These are phyloP conservation scores for Scopus umbretta DNA, from an alignment of 2,113 vertebrate genomes.

Conservation along the genomic window DNA sequence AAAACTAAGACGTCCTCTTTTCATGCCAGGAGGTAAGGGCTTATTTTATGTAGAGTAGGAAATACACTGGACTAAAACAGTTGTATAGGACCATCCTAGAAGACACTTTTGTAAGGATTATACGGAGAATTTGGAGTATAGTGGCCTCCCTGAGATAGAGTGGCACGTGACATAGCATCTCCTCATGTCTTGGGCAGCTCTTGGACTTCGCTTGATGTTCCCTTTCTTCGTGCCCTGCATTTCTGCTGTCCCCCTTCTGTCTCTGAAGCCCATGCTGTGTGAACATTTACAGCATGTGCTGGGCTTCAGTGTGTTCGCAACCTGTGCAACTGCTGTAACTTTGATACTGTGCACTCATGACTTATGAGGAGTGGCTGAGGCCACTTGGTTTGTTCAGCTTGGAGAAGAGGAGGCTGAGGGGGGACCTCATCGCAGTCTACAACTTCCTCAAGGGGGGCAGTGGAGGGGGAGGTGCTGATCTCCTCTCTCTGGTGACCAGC, in stretches of 20 bases:
- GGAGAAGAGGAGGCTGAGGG: neutral
- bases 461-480: neutral
- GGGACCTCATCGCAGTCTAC: neutral
- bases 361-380: neutral
- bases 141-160: neutral
- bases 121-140: neutral
- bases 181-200: accelerated
- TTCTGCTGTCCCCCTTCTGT: neutral
- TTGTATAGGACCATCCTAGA: neutral
- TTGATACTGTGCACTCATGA: neutral
- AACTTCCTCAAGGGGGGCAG: neutral
- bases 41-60: neutral
- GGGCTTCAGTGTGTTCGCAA: neutral
- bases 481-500: neutral
- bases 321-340: accelerated
- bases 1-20: neutral
- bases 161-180: neutral
- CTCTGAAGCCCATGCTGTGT: accelerated
- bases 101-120: neutral
- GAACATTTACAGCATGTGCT: neutral
- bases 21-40: neutral
- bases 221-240: accelerated
- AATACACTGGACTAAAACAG: neutral
- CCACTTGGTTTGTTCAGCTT: neutral
- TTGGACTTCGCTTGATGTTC: neutral